Evolutionary conservation across 37 sponge, comb jelly and placozoan species (phyloP), one percentile per base, ranked within the genome.

Genomic region (Halichondria panicea): DNA sequence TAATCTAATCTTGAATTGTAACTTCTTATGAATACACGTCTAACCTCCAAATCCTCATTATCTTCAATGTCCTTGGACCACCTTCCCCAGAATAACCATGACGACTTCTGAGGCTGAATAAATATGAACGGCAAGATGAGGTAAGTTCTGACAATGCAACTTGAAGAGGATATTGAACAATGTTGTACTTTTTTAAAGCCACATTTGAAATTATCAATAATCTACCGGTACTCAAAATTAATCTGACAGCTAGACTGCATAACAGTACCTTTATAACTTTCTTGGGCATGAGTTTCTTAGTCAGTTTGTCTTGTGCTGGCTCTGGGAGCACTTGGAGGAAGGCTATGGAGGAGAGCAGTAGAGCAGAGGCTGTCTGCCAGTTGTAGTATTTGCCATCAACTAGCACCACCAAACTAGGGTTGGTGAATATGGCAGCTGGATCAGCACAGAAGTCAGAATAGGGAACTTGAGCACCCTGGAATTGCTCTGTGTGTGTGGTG

Each of bases 331-430:
- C 74, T 68, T 85, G 66, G 30, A 77, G 60, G 66, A 64, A 95
- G 28, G 71, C 82, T 1, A 95, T n/a, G 4, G 60, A 21, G 21
- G 90, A 89, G 87, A 95, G 83, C 35, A 95, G 68, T 53, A 95
- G 66, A 4, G 96, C 90, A 31, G 79, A 81, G 42, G 90, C 93
- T 32, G 82, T 90, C 34, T 73, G 82, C 90, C 93, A 89, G 76
- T 27, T 83, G 81, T 93, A 89, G 60, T 86, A 90, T 76, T 84
- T 80, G 22, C 83, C 90, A 28, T 48, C 70, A 3, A 92, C 65
- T 37, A 70, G 75, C 21, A 95, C 89, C 41, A 95, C 89, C 27
- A 88, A 66, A 50, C 92, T 81, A 3, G 89, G 87, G 38, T 85
- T 64, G 25, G 41, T 33, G 2, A 94, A 58, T 9, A 91, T 46